Evolutionary conservation across 2,113 vertebrate species (phyloP), one percentile per base, ranked within the genome.

Genomic region (Amblyopsis rosae): DNA sequence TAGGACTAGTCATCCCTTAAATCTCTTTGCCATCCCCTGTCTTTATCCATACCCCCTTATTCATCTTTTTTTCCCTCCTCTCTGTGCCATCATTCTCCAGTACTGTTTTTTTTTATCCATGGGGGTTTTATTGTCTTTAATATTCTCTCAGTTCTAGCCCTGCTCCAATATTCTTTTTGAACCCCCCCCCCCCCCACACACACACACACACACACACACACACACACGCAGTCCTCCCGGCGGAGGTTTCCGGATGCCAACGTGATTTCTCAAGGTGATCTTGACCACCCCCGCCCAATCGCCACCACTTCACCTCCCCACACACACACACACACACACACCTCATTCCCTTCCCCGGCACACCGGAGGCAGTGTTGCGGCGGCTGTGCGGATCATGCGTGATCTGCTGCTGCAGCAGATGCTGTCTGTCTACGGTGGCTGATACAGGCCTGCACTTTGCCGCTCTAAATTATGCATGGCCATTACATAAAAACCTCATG

Each of bases 381-480:
- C 67, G 45, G 32, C n/a, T n/a, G 19, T 12, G 45, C 12, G 19
- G 70, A 73, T 85, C 76, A 67, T 16, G 41, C 76, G 74, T 9
- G 26, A 58, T 51, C 41, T 19, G n/a, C 56, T 32, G 45, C 67
- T 62, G 49, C 54, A 69, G 72, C 59, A 72, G 68, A 74, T 49
- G 53, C 75, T 72, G 77, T 84, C 75, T 72, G 77, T 84, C 75
- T 70, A 65, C 59, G 75, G 76, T 77, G 66, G 86, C 85, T 82
- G 82, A 91, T 90, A 83, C 68, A 54, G 60, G 73, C 65, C 49
- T 83, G 77, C 90, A 84, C 85, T 92, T 90, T 90, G 83, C 73
- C 82, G 76, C 59, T 75, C 70, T 93, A 79, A 92, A 93, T 93
- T 90, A 92, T 91, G 79, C 87, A 91, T 90, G 2, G 54, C 70